phyloP scores from a whole-genome alignment of 2,888 invertebrate genomes.

The Cynaeus angustus region DNA sequence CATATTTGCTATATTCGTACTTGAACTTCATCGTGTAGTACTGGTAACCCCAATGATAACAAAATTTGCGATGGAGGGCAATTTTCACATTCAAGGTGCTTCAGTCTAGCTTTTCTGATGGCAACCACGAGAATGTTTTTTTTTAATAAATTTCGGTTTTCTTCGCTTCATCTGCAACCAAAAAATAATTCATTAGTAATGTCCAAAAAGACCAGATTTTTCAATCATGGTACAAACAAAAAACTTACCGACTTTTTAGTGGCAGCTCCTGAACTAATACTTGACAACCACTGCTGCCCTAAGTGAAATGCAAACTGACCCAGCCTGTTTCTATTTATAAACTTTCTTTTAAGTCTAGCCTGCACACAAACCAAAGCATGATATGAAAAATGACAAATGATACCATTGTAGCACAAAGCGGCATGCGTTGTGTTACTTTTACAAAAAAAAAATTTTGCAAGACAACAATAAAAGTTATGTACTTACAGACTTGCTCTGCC shows the following conservation, averaged over 20 bases:
- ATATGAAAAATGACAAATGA: slow-evolving; percentile 57
- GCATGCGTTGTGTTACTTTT: slow-evolving; percentile 58
- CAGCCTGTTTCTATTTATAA: slow-evolving; percentile 73
- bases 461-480: neutral
- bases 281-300: slow-evolving; percentile 90
- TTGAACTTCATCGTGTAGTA: slow-evolving; percentile 81
- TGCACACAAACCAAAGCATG: slow-evolving; percentile 75
- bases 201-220: too few species aligned
- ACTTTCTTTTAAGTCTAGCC: slow-evolving; percentile 73
- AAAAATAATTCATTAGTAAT: too few species aligned
- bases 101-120: slow-evolving; percentile 76
- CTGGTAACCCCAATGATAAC: slow-evolving; percentile 68
- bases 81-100: slow-evolving; percentile 69
- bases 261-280: slow-evolving; percentile 74
- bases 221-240: neutral
- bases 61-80: slow-evolving; percentile 48
- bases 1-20: slow-evolving; percentile 64
- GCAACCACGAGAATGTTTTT: slow-evolving; percentile 89
- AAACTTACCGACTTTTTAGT: slow-evolving; percentile 72
- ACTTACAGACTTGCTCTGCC: slow-evolving; percentile 80
- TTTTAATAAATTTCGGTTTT: slow-evolving; percentile 88
- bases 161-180: slow-evolving; percentile 80
- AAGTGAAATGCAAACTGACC: slow-evolving; percentile 81
- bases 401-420: slow-evolving; percentile 40
- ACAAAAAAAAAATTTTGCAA: slow-evolving; percentile 48